phyloP scores from a whole-genome alignment of 2,797 vertebrate genomes.

The Cryptoprocta ferox region DNA sequence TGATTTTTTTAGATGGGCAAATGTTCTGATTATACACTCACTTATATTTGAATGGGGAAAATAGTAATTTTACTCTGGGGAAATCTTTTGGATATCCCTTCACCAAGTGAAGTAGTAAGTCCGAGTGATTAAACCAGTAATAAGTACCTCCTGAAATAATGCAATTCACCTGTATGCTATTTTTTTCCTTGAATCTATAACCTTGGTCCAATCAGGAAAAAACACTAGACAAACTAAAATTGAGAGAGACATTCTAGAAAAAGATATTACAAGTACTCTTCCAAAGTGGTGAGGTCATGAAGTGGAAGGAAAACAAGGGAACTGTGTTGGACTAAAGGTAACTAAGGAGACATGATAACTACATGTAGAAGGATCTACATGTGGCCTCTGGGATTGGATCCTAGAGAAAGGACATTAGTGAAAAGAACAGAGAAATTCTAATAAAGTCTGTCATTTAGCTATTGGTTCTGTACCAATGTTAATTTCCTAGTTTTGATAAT shows the following conservation, averaged over 20 bases:
- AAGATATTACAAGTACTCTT: background rate
- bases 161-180: background rate
- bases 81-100: background rate
- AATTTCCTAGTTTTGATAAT: background rate
- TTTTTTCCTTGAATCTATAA: background rate
- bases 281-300: background rate
- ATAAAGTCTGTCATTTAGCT: background rate
- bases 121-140: background rate
- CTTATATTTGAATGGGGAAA: background rate
- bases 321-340: background rate
- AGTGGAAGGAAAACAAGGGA: background rate
- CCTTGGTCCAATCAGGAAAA: background rate
- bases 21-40: background rate
- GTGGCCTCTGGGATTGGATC: background rate
- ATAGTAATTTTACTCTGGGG: background rate
- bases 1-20: background rate
- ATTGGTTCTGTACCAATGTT: background rate
- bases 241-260: background rate
- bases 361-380: background rate
- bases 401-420: background rate
- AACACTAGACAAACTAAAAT: background rate
- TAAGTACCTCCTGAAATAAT: too few relatives aligned
- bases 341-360: background rate
- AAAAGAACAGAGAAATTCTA: background rate
- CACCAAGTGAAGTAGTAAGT: background rate